Base-by-base conservation (phyloP, 2,113 vertebrate species). In the Ammodytes marinus region DNA sequence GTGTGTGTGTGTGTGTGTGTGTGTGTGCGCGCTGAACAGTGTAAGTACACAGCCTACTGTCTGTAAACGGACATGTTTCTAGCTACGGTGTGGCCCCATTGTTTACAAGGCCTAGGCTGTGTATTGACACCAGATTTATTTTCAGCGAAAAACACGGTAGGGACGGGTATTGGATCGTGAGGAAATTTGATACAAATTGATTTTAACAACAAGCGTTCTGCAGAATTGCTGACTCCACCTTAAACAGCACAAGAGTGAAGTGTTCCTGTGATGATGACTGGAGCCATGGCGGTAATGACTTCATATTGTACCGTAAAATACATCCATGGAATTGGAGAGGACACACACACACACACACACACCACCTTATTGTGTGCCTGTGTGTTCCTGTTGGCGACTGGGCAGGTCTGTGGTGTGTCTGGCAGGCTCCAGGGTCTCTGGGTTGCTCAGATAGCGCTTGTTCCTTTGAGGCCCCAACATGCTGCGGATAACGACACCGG, bases 371-470 rank as follows among this genome's bases (percentile, higher is more conserved):
- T 72, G 75, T 71, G 73, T 60, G 45, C 60, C 8, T 79, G 19
- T 69, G 71, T 50, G 47, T 10, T 42, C 10, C 37, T 65, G 60
- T 61, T 73, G 79, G 84, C 69, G 9, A 27, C 65, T 54, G 63
- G 65, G 69, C 80, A 73, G 70, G 64, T 85, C 69, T 77, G 79
- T 27, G 35, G 73, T 63, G 70, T 76, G 75, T 71, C 84, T 92
- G 93, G 89, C 90, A 88, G 69, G 58, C 80, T 70, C 37, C 40
- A 2, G 71, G 74, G 78, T 92, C 89, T 92, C 92, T 93, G 92
- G 84, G 89, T 78, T 77, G 64, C 79, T 74, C 82, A 89, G 93
- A 94, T 93, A 93, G 90, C n/a, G 55, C 14, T 46, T 67, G 72
- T 86, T 86, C 88, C 89, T 91, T 91, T 77, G 84, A 91, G 90